These are phyloP conservation scores for Stenolophus ochropezus DNA, from an alignment of 2,888 invertebrate genomes.

Conservation along the genomic window DNA sequence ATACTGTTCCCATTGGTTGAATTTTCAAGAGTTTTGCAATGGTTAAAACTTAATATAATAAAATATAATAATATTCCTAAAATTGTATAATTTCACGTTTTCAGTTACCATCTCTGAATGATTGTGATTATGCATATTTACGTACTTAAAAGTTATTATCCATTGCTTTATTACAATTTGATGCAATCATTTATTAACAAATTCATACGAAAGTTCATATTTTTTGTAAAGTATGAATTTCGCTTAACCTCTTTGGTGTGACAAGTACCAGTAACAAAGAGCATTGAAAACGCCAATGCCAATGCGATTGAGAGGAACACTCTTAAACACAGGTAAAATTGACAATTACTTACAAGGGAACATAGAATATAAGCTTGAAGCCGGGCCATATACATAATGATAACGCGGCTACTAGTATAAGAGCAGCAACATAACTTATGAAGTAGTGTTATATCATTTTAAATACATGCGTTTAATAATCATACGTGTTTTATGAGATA, in stretches of 20 bases:
- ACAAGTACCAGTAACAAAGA: slow-evolving; percentile 19
- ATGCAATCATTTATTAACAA: slow-evolving; percentile 20
- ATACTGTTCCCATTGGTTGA: too few species aligned
- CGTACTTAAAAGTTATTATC: slow-evolving; percentile 11
- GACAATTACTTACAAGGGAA: slow-evolving; percentile 57
- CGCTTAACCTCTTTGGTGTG: slow-evolving; percentile 26
- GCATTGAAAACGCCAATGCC: slow-evolving; percentile 23
- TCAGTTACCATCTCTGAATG: too few species aligned
- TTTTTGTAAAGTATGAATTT: slow-evolving; percentile 3
- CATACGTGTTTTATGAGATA: slow-evolving; percentile 46
- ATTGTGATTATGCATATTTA: slow-evolving; percentile 9
- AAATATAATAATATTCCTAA: too few species aligned
- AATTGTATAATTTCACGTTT: too few species aligned
- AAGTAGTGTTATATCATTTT: slow-evolving; percentile 44
- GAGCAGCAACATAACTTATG: slow-evolving; percentile 59
- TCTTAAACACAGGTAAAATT: slow-evolving; percentile 54
- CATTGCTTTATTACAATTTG: background rate
- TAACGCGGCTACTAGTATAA: slow-evolving; percentile 49
- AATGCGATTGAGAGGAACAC: slow-evolving; percentile 46
- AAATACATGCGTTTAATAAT: slow-evolving; percentile 38
- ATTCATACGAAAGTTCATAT: background rate
- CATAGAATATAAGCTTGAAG: slow-evolving; percentile 56
- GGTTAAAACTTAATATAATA: too few species aligned
- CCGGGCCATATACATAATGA: slow-evolving; percentile 53
- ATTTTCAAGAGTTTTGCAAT: too few species aligned